phyloP scores from a whole-genome alignment of 1,140 invertebrate species.

The Zaprionus davidi region DNA sequence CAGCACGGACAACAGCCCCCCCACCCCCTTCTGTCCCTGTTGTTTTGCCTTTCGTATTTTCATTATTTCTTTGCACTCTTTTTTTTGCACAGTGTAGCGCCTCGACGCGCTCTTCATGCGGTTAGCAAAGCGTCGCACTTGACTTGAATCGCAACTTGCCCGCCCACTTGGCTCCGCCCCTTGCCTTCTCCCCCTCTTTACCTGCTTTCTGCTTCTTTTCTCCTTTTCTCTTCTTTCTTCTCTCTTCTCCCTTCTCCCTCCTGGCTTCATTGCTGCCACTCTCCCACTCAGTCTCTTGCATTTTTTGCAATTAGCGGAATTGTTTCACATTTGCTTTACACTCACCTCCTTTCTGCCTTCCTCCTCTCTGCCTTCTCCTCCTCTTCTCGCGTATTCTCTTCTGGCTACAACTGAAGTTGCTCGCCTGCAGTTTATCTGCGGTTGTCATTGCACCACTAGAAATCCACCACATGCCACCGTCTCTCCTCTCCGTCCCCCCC shows the following conservation, averaged over 20 bases:
- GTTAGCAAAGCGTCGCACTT: slow-evolving; percentile 38
- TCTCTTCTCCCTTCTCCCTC: too few species aligned
- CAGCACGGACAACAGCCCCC: neutral
- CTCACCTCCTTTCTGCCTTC: neutral
- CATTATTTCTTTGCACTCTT: slow-evolving; percentile 5
- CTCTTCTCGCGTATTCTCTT: neutral
- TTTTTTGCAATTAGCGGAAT: slow-evolving; percentile 81
- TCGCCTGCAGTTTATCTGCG: slow-evolving; percentile 73
- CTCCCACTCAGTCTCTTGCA: slow-evolving; percentile 31
- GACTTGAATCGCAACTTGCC: slow-evolving; percentile 23
- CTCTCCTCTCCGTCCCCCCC: neutral
- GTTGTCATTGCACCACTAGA: slow-evolving; percentile 30
- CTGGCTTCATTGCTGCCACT: too few species aligned
- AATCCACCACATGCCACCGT: neutral
- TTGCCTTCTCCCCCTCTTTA: neutral
- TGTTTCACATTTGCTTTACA: slow-evolving; percentile 75
- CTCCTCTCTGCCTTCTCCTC: neutral
- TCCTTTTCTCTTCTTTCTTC: neutral
- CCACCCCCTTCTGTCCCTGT: neutral
- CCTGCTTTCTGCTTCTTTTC: neutral
- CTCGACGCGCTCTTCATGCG: slow-evolving; percentile 40
- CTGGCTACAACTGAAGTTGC: slow-evolving; percentile 16
- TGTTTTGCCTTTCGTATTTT: neutral
- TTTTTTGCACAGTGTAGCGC: slow-evolving; percentile 52
- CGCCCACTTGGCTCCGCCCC: neutral